phyloP scores from a whole-genome alignment of 2,888 invertebrate species.

The Nowickia ferox region DNA sequence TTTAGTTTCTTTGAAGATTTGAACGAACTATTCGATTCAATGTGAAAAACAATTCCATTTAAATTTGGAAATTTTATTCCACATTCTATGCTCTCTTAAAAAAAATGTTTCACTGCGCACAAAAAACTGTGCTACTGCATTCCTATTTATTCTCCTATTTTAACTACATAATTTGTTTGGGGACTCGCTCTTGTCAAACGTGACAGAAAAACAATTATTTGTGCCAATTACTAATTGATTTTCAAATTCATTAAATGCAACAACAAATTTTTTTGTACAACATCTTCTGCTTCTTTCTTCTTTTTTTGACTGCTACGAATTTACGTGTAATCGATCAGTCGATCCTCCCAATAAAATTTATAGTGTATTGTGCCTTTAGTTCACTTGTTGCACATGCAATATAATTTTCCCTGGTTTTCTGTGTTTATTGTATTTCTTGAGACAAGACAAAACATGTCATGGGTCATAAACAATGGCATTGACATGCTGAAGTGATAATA shows the following conservation, averaged over 20 bases:
- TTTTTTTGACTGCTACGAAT: conserved; percentile 32
- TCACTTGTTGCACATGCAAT: conserved; percentile 61
- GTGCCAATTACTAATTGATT: conserved; percentile 82
- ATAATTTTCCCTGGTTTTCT: conserved; percentile 12
- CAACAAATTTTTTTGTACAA: conserved; percentile 41
- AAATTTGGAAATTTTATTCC: neutral
- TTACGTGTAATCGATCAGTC: conserved; percentile 12
- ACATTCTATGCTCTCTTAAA: neutral
- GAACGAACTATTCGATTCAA: neutral
- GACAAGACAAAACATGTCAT: conserved; percentile 81
- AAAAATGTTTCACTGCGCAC: neutral
- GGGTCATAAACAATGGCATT: conserved; percentile 78
- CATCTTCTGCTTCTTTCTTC: neutral
- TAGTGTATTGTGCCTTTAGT: conserved; percentile 22
- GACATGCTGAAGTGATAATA: conserved; percentile 63
- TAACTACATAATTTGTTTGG: conserved; percentile 50
- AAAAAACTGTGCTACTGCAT: conserved; percentile 21
- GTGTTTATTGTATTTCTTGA: conserved; percentile 70
- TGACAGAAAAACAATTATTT: conserved; percentile 80
- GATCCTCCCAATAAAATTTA: conserved; percentile 53
- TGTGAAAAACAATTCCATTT: neutral
- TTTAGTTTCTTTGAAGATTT: neutral
- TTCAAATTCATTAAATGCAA: conserved; percentile 80
- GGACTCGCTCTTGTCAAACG: conserved; percentile 63
- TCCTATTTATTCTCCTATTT: conserved; percentile 63